phyloP scores from a whole-genome alignment of 2,888 invertebrate genomes.

The Hypolimnas misippus region DNA sequence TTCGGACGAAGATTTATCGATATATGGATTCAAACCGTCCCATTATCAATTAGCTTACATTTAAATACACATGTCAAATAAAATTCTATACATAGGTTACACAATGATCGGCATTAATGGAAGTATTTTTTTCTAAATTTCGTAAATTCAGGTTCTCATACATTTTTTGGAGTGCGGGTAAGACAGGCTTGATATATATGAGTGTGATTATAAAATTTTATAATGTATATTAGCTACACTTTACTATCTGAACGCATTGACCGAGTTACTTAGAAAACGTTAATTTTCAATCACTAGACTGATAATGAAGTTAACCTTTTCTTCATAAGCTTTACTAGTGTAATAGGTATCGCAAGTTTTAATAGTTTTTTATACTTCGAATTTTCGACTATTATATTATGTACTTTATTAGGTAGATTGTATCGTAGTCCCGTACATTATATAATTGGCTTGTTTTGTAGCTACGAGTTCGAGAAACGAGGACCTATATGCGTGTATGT shows the following conservation, averaged over 20 bases:
- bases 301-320: constrained; percentile 2
- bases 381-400: neutral
- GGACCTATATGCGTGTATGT: constrained; percentile 17
- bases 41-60: constrained; percentile 46
- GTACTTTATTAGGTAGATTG: constrained; percentile 9
- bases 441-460: constrained; percentile 22
- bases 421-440: constrained; percentile 15
- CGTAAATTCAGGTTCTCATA: constrained; percentile 48
- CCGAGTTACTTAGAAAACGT: constrained; percentile 24
- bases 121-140: constrained; percentile 39
- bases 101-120: constrained; percentile 24
- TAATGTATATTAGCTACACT: constrained; percentile 30
- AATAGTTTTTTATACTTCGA: neutral
- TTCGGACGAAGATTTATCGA: constrained; percentile 40
- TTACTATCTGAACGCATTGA: constrained; percentile 5
- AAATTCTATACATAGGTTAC: too few species aligned
- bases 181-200: constrained; percentile 44
- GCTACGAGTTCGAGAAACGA: constrained; percentile 17
- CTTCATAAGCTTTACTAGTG: neutral
- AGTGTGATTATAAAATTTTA: constrained; percentile 20
- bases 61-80: too few species aligned
- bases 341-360: constrained; percentile 5
- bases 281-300: neutral
- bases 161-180: constrained; percentile 47
- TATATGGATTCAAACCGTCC: constrained; percentile 42